Percentiles rank a stretch among this genome's conserved stretches.
Conservation (phyloP, 2,888 invertebrate species). For the Urechis unicinctus region DNA sequence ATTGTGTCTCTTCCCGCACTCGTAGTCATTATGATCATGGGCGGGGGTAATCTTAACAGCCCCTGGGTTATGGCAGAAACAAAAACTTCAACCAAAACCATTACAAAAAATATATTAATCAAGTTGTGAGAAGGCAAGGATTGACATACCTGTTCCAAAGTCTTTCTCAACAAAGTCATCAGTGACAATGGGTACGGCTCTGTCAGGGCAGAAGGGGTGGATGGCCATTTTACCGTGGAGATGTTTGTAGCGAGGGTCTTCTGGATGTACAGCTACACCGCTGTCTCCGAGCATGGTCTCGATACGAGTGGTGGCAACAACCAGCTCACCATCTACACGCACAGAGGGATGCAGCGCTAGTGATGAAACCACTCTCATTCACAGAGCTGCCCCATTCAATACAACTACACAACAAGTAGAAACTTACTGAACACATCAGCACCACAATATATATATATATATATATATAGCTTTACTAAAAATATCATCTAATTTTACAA, state of each 20-base stretch:
- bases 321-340: conserved; percentile 68
- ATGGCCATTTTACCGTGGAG: conserved; percentile 72
- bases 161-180: conserved; percentile 91
- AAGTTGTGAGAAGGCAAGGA: background rate
- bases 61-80: conserved; percentile 53
- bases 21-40: conserved; percentile 95
- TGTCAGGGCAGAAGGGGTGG: conserved; percentile 80
- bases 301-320: conserved; percentile 94
- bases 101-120: background rate
- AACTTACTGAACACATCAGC: background rate
- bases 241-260: conserved; percentile 69
- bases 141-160: conserved; percentile 86
- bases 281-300: conserved; percentile 98
- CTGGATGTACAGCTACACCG: conserved; percentile 95
- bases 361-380: too few species aligned
- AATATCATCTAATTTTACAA: too few species aligned
- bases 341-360: conserved; percentile 8
- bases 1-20: conserved; percentile 82
- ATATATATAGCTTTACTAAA: too few species aligned
- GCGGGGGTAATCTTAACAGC: conserved; percentile 99
- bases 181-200: conserved; percentile 77
- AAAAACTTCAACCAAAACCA: background rate
- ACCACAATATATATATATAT: too few species aligned
- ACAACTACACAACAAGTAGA: background rate
- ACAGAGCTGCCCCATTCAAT: too few species aligned